phyloP scores from a whole-genome alignment of 2,888 invertebrate species.

The Plagodis dolabraria region DNA sequence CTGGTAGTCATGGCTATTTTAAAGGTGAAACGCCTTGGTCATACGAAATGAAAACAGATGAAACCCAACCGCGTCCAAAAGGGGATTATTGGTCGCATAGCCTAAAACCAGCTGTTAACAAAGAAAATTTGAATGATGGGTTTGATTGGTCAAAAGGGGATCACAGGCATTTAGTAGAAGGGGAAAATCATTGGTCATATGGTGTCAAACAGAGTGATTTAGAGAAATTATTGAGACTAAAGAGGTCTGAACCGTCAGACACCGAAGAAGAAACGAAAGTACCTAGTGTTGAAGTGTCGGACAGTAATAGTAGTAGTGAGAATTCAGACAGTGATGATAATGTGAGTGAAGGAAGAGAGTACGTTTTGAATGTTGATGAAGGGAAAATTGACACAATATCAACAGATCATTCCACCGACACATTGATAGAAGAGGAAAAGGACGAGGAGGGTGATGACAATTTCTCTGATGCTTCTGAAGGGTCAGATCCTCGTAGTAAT shows the following conservation, averaged over 20 bases:
- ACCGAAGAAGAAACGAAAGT: constrained; percentile 66
- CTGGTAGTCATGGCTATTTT: constrained; percentile 57
- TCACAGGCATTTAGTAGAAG: constrained; percentile 32
- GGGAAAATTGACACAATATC: constrained; percentile 71
- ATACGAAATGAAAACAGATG: constrained; percentile 48
- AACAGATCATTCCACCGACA: constrained; percentile 77
- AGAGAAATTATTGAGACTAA: constrained; percentile 73
- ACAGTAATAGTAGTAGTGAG: constrained; percentile 54
- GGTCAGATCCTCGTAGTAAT: constrained; percentile 67
- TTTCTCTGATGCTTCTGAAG: constrained; percentile 64
- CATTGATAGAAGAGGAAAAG: constrained; percentile 71
- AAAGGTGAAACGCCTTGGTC: constrained; percentile 76
- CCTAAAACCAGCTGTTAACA: constrained; percentile 13
- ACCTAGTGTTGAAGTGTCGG: constrained; percentile 41
- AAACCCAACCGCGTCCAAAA: constrained; percentile 11
- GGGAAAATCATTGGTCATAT: constrained; percentile 78
- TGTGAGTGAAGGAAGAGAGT: constrained; percentile 63
- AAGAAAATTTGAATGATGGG: constrained; percentile 11
- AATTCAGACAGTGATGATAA: constrained; percentile 66
- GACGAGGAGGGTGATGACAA: constrained; percentile 70
- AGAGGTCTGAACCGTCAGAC: constrained; percentile 72
- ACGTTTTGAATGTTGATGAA: constrained; percentile 67
- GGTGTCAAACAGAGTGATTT: constrained; percentile 78
- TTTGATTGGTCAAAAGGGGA: constrained; percentile 12
- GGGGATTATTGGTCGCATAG: constrained; percentile 23